Evolutionary conservation across 2,113 vertebrate genomes (phyloP).

Genomic region (Pampusana beccarii): DNA sequence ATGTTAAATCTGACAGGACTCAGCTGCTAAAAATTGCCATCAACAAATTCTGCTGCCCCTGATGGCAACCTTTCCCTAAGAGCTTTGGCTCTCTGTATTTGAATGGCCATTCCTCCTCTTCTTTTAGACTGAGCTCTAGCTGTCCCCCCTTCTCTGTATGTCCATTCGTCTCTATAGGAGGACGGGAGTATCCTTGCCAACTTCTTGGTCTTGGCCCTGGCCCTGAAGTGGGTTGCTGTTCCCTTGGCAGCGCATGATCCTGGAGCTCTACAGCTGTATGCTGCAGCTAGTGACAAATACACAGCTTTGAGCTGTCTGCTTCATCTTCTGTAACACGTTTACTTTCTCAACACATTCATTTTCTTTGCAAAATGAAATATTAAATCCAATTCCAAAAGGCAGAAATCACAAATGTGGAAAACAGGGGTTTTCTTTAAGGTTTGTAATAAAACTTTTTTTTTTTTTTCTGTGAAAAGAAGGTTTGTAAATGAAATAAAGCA

Average conservation of each 20-base stretch:
- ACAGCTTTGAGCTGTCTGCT: not conserved
- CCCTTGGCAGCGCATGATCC: not conserved
- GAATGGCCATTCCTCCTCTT: not conserved
- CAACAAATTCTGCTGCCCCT: not conserved
- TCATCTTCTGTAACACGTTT: not conserved
- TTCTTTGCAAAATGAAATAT: not conserved
- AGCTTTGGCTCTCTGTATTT: not conserved
- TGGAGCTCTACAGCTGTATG: not conserved
- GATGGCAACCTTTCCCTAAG: not conserved
- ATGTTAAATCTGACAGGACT: not conserved
- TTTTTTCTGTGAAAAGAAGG: not conserved
- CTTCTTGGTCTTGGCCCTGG: not conserved
- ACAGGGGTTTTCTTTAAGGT: not conserved
- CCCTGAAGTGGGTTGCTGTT: constrained; percentile 15
- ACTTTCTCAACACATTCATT: not conserved
- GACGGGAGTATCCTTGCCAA: not conserved
- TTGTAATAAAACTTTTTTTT: not conserved
- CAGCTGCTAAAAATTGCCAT: not conserved
- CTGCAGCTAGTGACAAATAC: constrained; percentile 23
- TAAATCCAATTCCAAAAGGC: not conserved
- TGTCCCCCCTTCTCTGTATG: not conserved
- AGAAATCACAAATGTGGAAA: not conserved
- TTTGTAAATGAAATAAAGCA: not conserved
- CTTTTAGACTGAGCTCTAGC: not conserved
- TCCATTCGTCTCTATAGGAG: not conserved